Conservation (phyloP, 2,888 invertebrate species). For the Hypselothyrea guttata region DNA sequence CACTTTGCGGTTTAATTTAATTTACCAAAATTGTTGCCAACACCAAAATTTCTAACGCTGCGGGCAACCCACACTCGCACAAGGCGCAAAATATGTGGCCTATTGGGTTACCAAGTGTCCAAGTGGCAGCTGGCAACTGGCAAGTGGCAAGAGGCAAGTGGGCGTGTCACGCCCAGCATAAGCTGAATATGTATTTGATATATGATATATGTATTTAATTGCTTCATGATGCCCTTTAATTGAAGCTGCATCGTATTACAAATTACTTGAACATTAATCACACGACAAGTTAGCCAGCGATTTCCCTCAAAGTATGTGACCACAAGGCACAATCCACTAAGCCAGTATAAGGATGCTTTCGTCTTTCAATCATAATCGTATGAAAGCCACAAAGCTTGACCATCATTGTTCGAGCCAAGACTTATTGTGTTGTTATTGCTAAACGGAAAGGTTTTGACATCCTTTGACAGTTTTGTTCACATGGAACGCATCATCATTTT, state of each 20-base stretch:
- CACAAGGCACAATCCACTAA: neutral
- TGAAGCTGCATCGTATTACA: constrained; percentile 58
- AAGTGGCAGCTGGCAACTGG: neutral
- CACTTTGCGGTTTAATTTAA: constrained; percentile 76
- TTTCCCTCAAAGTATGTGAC: constrained; percentile 25
- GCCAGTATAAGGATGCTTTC: neutral
- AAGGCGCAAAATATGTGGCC: constrained; percentile 34
- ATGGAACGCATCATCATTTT: constrained; percentile 69
- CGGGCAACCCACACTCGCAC: constrained; percentile 13
- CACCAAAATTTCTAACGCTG: constrained; percentile 27
- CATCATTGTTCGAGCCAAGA: constrained; percentile 30
- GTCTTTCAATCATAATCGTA: constrained; percentile 32
- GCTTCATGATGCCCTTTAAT: constrained; percentile 51
- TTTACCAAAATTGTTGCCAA: constrained; percentile 56
- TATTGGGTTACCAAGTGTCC: constrained; percentile 37
- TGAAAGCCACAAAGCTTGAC: constrained; percentile 44
- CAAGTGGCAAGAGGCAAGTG: no score
- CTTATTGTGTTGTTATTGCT: constrained; percentile 48
- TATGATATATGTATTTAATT: constrained; percentile 45
- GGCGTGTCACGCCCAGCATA: neutral
- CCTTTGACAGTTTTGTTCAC: constrained; percentile 73
- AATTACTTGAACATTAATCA: constrained; percentile 72
- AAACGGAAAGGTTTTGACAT: constrained; percentile 73
- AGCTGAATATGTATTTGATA: constrained; percentile 7
- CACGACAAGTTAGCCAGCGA: constrained; percentile 54